A percentile compares a stretch with the other conserved stretches of the same genome.
These are phyloP conservation scores for Eublepharis macularius DNA, from an alignment of 2,113 vertebrate species.

Conservation along the genomic window DNA sequence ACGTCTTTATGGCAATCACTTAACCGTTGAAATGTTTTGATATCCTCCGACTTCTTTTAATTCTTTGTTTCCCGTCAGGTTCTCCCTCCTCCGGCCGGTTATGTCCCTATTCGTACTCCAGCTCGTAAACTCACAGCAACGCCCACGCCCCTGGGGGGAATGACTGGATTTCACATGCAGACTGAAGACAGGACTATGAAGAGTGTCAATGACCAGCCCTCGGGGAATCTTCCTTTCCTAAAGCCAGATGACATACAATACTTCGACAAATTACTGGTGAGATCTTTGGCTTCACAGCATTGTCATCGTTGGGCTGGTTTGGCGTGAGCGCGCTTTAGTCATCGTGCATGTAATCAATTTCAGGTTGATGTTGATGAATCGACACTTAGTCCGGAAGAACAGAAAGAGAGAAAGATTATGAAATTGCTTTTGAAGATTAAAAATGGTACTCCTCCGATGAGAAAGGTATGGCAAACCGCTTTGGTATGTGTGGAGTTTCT, in stretches of 20 bases:
- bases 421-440: slow-evolving; percentile 98
- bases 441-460: slow-evolving; percentile 98
- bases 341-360: slow-evolving; percentile 33
- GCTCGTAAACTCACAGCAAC: slow-evolving; percentile 96
- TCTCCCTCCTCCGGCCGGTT: slow-evolving; percentile 94
- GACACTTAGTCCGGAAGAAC: slow-evolving; percentile 96
- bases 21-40: neutral
- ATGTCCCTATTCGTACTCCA: slow-evolving; percentile 96
- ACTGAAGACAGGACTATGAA: slow-evolving; percentile 94
- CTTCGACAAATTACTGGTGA: slow-evolving; percentile 96
- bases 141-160: slow-evolving; percentile 94
- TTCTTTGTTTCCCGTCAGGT: slow-evolving; percentile 74
- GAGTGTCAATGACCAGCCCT: slow-evolving; percentile 96
- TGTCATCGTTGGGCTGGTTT: neutral
- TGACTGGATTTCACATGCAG: slow-evolving; percentile 99
- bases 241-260: slow-evolving; percentile 99
- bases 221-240: slow-evolving; percentile 97
- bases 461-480: slow-evolving; percentile 80
- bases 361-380: slow-evolving; percentile 99
- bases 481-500: neutral
- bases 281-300: neutral
- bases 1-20: neutral
- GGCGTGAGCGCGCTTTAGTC: neutral
- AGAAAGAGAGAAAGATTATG: slow-evolving; percentile 99
- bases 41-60: neutral